A percentile compares a stretch with the other conserved stretches of the same genome.
Evolutionary conservation across 2,797 vertebrate genomes (phyloP).

Genomic region (Onychomys torridus): DNA sequence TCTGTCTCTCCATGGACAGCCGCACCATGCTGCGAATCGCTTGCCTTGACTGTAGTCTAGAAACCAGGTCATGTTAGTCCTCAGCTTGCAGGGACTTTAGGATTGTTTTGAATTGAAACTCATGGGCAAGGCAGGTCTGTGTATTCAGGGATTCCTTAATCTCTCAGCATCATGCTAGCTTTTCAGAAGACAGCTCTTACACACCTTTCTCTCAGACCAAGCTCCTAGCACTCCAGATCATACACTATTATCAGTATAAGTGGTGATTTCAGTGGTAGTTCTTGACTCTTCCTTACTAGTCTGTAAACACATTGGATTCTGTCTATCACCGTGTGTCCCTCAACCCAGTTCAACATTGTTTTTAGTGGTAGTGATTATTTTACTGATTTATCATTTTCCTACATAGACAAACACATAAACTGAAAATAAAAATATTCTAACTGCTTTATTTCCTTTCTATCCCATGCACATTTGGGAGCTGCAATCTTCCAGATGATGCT

Average conservation of each 20-base stretch:
- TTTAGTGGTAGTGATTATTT: background rate
- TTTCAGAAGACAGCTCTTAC: background rate
- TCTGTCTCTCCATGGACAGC: background rate
- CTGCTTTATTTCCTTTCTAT: background rate
- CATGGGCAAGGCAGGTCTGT: background rate
- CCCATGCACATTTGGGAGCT: background rate
- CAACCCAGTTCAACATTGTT: background rate
- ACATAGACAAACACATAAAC: background rate
- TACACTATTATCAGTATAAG: background rate
- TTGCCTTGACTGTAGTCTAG: background rate
- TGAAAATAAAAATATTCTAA: background rate
- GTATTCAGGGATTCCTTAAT: background rate
- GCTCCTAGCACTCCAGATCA: background rate
- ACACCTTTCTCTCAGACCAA: background rate
- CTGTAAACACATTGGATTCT: background rate
- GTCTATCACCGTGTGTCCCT: background rate
- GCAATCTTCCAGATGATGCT: background rate
- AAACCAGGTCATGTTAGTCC: background rate
- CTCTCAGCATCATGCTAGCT: background rate
- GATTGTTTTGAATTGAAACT: background rate
- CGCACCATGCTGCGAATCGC: background rate
- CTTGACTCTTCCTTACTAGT: background rate
- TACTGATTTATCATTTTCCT: background rate
- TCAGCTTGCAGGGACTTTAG: background rate
- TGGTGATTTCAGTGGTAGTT: background rate